A percentile compares a stretch with the other conserved stretches of the same genome.
Evolutionary conservation across 2,113 vertebrate species (phyloP).

Genomic region (Synodontis membranacea): DNA sequence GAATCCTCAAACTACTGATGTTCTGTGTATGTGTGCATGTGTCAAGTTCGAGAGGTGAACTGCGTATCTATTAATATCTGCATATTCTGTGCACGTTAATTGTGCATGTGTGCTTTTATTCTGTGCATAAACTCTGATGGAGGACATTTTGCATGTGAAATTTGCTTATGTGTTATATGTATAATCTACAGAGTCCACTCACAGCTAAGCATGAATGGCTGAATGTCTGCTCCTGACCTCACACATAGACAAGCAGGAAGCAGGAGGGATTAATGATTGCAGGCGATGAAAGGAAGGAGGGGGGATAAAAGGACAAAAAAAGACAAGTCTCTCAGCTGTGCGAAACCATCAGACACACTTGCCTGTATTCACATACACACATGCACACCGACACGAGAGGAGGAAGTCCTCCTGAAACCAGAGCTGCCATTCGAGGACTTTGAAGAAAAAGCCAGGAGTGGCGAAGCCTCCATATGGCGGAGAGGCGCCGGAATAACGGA

Average conservation of each 20-base stretch:
- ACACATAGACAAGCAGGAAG: constrained; percentile 43
- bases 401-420: constrained; percentile 63
- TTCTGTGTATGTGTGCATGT: background rate
- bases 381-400: constrained; percentile 32
- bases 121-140: background rate
- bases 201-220: background rate
- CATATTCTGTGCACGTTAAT: background rate
- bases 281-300: constrained; percentile 47
- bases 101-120: constrained; percentile 15
- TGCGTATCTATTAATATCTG: background rate
- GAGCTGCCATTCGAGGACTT: constrained; percentile 55
- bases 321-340: constrained; percentile 60
- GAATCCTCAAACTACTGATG: background rate
- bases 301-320: constrained; percentile 29
- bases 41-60: background rate
- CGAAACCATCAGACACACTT: constrained; percentile 54
- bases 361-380: constrained; percentile 30
- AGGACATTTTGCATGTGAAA: background rate
- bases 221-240: constrained; percentile 42
- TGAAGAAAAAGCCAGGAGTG: constrained; percentile 59
- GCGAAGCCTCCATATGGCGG: constrained; percentile 48
- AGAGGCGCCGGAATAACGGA: constrained; percentile 57
- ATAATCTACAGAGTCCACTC: background rate
- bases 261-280: constrained; percentile 52
- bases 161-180: background rate